Evolutionary conservation across 2,888 invertebrate species (phyloP).

Genomic region (Callosobruchus maculatus): DNA sequence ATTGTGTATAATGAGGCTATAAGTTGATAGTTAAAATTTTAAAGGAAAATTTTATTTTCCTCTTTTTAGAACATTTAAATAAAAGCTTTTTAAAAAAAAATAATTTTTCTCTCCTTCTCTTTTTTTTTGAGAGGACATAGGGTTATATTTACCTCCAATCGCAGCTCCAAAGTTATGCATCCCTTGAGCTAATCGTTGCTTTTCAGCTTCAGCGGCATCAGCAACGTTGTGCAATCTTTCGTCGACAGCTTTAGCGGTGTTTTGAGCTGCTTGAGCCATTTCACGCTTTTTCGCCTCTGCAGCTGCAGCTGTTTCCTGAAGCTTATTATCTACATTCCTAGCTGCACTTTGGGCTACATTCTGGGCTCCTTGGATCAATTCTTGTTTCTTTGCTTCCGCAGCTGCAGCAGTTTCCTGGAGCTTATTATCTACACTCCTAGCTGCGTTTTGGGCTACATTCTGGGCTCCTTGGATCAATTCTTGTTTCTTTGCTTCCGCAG

Average conservation of each 20-base stretch:
- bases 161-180: slow-evolving; percentile 11
- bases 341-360: slow-evolving; percentile 10
- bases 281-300: slow-evolving; percentile 17
- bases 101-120: too few relatives aligned
- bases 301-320: slow-evolving; percentile 22
- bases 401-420: slow-evolving; percentile 22
- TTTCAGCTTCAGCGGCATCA: slow-evolving; percentile 13
- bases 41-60: too few relatives aligned
- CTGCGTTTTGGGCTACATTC: slow-evolving; percentile 12
- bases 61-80: too few relatives aligned
- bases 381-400: slow-evolving; percentile 18
- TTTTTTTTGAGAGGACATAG: too few relatives aligned
- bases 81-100: too few relatives aligned
- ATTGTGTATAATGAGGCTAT: too few relatives aligned
- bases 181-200: slow-evolving; percentile 10
- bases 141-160: slow-evolving; percentile 3
- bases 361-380: slow-evolving; percentile 15
- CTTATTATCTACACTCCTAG: slow-evolving; percentile 12
- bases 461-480: slow-evolving; percentile 11
- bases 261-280: slow-evolving; percentile 11
- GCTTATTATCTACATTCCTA: slow-evolving; percentile 17
- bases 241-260: slow-evolving; percentile 50
- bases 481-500: slow-evolving; percentile 17
- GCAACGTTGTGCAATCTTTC: slow-evolving; percentile 49
- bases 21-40: too few relatives aligned